These are phyloP conservation scores for Xestoiulus laeticollis DNA, from an alignment of 2,888 invertebrate species.

Conservation along the genomic window DNA sequence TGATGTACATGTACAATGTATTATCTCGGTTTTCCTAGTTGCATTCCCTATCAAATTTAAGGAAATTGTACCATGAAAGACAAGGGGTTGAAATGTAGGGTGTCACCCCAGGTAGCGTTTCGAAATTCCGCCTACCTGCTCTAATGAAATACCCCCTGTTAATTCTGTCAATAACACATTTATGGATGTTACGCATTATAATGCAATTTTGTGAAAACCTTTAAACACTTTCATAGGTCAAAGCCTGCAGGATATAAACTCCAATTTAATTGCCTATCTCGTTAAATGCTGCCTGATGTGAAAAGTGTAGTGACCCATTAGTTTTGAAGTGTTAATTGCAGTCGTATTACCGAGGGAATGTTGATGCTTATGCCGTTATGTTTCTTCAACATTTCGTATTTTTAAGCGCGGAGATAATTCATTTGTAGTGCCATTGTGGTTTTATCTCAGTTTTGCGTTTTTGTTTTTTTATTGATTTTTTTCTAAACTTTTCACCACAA, in stretches of 20 bases:
- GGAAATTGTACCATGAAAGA: background rate
- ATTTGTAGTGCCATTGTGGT: constrained; percentile 9
- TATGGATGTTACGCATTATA: background rate
- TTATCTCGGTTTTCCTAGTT: background rate
- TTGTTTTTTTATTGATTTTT: background rate
- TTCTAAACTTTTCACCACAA: background rate
- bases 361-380: background rate
- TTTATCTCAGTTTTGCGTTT: background rate
- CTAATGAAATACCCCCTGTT: background rate
- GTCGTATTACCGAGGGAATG: background rate
- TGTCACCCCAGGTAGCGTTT: background rate
- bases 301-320: constrained; percentile 24
- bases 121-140: background rate
- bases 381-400: background rate
- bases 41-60: background rate
- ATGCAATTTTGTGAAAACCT: background rate
- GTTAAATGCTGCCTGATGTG: background rate
- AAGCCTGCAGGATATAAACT: background rate
- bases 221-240: background rate
- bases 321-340: constrained; percentile 30
- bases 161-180: background rate
- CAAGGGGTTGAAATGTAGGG: background rate
- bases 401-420: background rate
- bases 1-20: background rate
- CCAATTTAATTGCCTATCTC: background rate